phyloP scores from a whole-genome alignment of 2,113 vertebrate species.

The Origma solitaria region DNA sequence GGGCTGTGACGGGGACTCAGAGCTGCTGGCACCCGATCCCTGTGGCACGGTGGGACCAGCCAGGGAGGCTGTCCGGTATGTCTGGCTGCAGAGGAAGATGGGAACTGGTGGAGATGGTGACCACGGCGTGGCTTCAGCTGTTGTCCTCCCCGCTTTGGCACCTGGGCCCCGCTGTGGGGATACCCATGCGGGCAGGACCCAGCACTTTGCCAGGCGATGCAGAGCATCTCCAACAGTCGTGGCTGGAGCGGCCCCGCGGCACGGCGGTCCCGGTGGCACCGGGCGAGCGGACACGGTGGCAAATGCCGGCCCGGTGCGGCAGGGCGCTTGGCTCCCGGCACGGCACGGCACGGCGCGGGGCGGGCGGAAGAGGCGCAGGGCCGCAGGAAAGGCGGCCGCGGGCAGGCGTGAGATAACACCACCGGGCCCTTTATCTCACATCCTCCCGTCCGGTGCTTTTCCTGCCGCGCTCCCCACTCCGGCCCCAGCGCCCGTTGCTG shows the following conservation, averaged over 20 bases:
- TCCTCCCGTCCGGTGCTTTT: slow-evolving; percentile 43
- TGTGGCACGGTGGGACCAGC: rapidly evolving
- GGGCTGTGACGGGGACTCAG: background rate
- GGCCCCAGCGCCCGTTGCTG: background rate
- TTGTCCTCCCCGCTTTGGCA: background rate
- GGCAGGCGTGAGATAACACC: slow-evolving; percentile 26
- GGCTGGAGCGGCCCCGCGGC: background rate
- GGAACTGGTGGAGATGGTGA: background rate
- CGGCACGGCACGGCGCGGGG: background rate
- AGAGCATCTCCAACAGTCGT: rapidly evolving
- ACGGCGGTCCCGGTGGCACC: rapidly evolving
- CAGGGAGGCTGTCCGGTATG: background rate
- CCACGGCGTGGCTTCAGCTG: rapidly evolving
- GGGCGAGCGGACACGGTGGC: background rate
- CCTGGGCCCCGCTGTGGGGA: rapidly evolving
- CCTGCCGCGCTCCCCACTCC: slow-evolving; percentile 13
- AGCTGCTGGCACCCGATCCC: background rate
- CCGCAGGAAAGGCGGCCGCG: slow-evolving; percentile 36
- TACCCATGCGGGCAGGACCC: rapidly evolving
- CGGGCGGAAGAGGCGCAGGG: slow-evolving; percentile 31
- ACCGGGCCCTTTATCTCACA: slow-evolving; percentile 46
- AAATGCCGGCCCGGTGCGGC: background rate
- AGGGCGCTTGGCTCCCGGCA: background rate
- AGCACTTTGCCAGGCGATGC: rapidly evolving
- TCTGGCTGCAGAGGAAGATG: background rate